A percentile compares a stretch with the other conserved stretches of the same genome.
Evolutionary conservation across 2,797 vertebrate species (phyloP).

Genomic region (Bovichtus variegatus): DNA sequence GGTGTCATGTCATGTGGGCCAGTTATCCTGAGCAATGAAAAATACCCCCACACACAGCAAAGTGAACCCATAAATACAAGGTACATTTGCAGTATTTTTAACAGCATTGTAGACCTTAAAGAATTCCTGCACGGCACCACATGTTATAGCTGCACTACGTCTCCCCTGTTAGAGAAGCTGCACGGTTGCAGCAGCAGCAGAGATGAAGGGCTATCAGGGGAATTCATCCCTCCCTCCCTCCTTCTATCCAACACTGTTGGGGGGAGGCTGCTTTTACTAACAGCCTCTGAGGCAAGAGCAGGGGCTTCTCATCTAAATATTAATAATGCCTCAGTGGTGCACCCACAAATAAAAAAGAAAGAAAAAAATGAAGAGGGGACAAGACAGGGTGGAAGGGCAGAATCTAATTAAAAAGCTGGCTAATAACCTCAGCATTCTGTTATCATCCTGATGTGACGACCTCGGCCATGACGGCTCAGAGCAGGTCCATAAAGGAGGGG

Average conservation of each 20-base stretch:
- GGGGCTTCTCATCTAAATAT: slow-evolving; percentile 80
- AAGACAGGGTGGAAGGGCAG: slow-evolving; percentile 55
- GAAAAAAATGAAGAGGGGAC: slow-evolving; percentile 43
- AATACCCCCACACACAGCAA: neutral
- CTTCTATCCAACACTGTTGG: slow-evolving; percentile 27
- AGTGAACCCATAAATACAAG: neutral
- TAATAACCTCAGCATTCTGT: slow-evolving; percentile 71
- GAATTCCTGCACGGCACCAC: slow-evolving; percentile 7
- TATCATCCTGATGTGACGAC: slow-evolving; percentile 60
- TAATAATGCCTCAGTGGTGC: slow-evolving; percentile 70
- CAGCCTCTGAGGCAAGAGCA: slow-evolving; percentile 66
- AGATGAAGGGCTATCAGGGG: slow-evolving; percentile 70
- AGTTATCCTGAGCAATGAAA: slow-evolving; percentile 6
- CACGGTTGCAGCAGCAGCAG: slow-evolving; percentile 46
- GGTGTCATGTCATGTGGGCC: neutral
- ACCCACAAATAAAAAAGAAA: slow-evolving; percentile 32
- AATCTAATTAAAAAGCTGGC: slow-evolving; percentile 78
- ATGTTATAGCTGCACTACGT: neutral
- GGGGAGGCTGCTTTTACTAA: slow-evolving; percentile 57
- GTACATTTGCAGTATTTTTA: slow-evolving; percentile 4
- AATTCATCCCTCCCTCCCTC: slow-evolving; percentile 62
- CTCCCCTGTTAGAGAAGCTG: slow-evolving; percentile 39
- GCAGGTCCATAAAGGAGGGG: slow-evolving; percentile 33
- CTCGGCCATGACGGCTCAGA: slow-evolving; percentile 36
- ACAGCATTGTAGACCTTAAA: slow-evolving; percentile 15